Conservation (phyloP, 2,113 vertebrate species). For the Myrmecophaga tridactyla region DNA sequence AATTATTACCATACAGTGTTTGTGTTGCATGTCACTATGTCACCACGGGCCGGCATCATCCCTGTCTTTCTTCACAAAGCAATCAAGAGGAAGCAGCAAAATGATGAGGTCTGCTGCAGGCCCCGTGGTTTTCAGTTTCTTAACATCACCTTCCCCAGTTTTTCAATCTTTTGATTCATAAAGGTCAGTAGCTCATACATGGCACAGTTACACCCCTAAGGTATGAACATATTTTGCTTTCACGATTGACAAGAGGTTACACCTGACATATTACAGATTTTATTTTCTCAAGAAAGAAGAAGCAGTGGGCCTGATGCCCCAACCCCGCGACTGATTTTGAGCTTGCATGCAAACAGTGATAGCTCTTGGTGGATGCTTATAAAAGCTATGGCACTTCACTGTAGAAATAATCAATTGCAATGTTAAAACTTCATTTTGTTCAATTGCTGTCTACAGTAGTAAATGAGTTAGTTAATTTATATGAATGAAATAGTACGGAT, state of each 20-base stretch:
- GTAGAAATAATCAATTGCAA: background rate
- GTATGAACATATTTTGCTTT: conserved; percentile 56
- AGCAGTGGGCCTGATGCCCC: background rate
- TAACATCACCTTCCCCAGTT: background rate
- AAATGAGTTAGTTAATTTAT: background rate
- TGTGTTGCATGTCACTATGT: background rate
- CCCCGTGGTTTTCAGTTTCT: conserved; percentile 2
- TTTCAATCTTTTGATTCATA: conserved; percentile 56
- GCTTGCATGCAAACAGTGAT: background rate
- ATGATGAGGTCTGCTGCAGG: background rate
- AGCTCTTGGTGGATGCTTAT: background rate
- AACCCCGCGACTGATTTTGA: conserved; percentile 37
- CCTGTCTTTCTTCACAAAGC: conserved; percentile 61
- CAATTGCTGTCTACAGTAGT: background rate
- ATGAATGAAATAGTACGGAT: background rate
- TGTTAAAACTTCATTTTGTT: conserved; percentile 7
- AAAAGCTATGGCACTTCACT: background rate
- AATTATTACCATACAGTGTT: background rate
- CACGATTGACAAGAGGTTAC: conserved; percentile 38
- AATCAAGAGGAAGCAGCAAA: conserved; percentile 36
- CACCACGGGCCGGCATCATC: conserved; percentile 1
- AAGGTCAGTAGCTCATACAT: background rate
- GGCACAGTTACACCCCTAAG: background rate
- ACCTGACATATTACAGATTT: conserved; percentile 42
- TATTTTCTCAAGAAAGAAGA: conserved; percentile 39